Evolutionary conservation across 2,113 vertebrate species (phyloP).

Genomic region (Istiophorus platypterus): DNA sequence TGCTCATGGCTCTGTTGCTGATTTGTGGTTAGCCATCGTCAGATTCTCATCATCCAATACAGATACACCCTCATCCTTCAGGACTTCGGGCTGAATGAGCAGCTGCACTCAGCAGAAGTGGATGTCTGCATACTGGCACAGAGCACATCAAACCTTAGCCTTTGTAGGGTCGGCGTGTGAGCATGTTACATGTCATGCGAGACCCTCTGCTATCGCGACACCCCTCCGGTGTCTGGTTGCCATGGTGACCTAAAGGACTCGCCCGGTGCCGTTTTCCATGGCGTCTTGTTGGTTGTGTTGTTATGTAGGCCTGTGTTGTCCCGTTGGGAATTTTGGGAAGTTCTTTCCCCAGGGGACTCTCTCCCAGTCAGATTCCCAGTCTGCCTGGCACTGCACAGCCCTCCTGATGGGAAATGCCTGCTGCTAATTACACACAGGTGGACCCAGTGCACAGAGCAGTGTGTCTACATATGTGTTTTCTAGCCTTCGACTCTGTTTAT

Average conservation of each 20-base stretch:
- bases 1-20: background rate
- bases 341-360: conserved; percentile 36
- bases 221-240: conserved; percentile 11
- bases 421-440: conserved; percentile 83
- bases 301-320: conserved; percentile 10
- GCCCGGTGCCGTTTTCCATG: conserved; percentile 15
- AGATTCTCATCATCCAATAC: conserved; percentile 31
- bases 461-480: conserved; percentile 60
- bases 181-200: background rate
- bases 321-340: conserved; percentile 55
- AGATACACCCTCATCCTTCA: conserved; percentile 1
- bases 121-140: background rate
- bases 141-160: background rate
- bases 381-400: conserved; percentile 72
- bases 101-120: background rate
- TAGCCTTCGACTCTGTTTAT: conserved; percentile 46
- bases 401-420: conserved; percentile 80
- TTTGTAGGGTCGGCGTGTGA: background rate
- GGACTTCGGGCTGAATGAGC: conserved; percentile 7
- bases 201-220: background rate
- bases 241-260: background rate
- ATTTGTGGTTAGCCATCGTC: conserved; percentile 35
- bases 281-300: background rate
- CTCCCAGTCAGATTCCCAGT: conserved; percentile 67
- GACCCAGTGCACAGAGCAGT: conserved; percentile 33